phyloP scores from a whole-genome alignment of 2,797 vertebrate species.

The Sus cebifrons region DNA sequence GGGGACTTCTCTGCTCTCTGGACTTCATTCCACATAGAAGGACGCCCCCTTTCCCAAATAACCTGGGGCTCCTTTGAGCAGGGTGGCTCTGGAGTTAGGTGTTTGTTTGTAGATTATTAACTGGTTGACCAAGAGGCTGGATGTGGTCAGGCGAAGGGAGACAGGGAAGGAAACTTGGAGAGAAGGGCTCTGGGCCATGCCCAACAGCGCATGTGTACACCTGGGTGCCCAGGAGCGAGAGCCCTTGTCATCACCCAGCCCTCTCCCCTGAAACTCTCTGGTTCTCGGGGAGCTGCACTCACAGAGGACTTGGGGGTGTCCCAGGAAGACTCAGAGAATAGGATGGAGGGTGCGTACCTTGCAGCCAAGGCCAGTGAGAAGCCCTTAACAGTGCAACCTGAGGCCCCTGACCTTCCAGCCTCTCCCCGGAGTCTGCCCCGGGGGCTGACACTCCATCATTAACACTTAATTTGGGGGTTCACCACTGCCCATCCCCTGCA shows the following conservation, averaged over 20 bases:
- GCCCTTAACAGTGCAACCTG: background rate
- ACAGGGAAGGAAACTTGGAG: background rate
- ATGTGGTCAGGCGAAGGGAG: background rate
- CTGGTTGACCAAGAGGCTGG: background rate
- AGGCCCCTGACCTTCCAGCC: background rate
- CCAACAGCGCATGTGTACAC: rapidly evolving
- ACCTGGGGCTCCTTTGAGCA: background rate
- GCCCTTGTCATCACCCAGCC: background rate
- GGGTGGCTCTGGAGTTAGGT: background rate
- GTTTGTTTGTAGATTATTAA: background rate
- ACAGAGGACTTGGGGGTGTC: background rate
- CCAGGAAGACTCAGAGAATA: background rate
- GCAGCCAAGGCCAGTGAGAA: background rate
- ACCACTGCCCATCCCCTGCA: background rate
- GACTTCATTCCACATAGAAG: background rate
- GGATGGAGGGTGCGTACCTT: background rate
- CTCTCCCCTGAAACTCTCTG: background rate
- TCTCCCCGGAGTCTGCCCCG: background rate
- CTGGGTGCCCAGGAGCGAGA: background rate
- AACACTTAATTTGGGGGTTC: background rate
- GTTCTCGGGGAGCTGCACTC: background rate
- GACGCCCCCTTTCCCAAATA: background rate
- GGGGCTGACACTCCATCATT: background rate
- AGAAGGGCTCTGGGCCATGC: background rate
- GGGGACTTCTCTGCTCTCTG: background rate